Percentiles rank a stretch among this genome's conserved stretches.
phyloP scores from a whole-genome alignment of 2,113 vertebrate genomes.

The Camelus bactrianus region DNA sequence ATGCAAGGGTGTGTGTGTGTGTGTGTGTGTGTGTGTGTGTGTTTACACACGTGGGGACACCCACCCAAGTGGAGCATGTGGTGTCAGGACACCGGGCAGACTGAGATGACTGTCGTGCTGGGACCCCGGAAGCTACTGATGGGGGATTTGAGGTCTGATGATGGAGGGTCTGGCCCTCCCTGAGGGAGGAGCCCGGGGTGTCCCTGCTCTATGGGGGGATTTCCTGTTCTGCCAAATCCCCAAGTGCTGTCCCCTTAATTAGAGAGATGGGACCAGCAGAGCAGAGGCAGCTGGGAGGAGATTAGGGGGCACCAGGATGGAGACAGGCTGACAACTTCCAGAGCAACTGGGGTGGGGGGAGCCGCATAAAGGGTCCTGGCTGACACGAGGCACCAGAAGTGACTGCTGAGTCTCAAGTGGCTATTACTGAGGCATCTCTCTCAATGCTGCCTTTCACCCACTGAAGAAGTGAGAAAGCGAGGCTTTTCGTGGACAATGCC shows the following conservation, averaged over 20 bases:
- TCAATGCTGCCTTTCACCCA: background rate
- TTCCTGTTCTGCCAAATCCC: background rate
- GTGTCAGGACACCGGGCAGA: background rate
- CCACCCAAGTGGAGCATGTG: rapidly evolving
- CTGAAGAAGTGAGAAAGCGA: background rate
- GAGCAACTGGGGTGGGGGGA: background rate
- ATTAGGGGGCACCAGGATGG: background rate
- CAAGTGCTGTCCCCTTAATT: background rate
- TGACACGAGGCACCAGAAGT: background rate
- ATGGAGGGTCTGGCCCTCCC: background rate
- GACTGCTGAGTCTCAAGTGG: background rate
- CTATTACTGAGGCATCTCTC: background rate
- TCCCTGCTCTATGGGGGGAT: background rate
- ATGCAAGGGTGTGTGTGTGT: rapidly evolving
- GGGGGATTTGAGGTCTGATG: background rate
- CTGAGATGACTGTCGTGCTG: rapidly evolving
- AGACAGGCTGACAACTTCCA: background rate
- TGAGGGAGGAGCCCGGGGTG: background rate
- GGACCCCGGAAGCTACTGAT: background rate
- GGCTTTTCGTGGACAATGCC: rapidly evolving
- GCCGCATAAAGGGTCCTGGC: background rate
- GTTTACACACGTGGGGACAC: background rate
- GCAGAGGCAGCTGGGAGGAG: background rate
- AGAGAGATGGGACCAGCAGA: background rate
- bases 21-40: rapidly evolving